Evolutionary conservation across 2,113 vertebrate species (phyloP).

Genomic region (Cricetomys ansorgei): DNA sequence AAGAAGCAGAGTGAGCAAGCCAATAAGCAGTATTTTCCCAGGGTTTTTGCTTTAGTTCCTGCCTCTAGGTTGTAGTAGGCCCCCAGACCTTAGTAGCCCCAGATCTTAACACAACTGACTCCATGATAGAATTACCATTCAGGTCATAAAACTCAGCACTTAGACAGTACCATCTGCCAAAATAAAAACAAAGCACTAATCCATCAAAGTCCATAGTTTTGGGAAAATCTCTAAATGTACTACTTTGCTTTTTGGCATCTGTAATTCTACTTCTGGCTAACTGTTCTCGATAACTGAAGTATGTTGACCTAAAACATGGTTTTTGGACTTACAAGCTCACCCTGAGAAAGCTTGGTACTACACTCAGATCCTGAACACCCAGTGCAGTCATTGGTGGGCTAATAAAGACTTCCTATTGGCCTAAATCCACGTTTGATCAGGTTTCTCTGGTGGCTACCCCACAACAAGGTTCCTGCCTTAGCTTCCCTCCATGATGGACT

Average conservation of each 20-base stretch:
- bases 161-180: background rate
- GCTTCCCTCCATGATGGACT: background rate
- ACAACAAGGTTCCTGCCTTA: background rate
- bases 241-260: background rate
- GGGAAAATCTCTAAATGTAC: background rate
- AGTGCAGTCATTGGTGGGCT: background rate
- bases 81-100: background rate
- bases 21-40: background rate
- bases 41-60: background rate
- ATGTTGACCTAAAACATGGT: background rate
- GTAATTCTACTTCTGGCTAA: background rate
- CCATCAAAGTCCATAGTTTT: background rate
- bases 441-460: background rate
- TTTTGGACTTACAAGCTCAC: background rate
- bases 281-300: background rate
- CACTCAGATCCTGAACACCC: background rate
- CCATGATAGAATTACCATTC: background rate
- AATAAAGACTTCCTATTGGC: background rate
- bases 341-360: background rate
- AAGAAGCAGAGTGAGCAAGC: background rate
- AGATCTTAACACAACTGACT: background rate
- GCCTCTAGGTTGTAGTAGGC: background rate
- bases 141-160: background rate
- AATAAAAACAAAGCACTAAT: background rate
- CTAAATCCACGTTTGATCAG: background rate